Evolutionary conservation across 2,888 invertebrate genomes (phyloP).

Genomic region (Hirudinaria manillensis): DNA sequence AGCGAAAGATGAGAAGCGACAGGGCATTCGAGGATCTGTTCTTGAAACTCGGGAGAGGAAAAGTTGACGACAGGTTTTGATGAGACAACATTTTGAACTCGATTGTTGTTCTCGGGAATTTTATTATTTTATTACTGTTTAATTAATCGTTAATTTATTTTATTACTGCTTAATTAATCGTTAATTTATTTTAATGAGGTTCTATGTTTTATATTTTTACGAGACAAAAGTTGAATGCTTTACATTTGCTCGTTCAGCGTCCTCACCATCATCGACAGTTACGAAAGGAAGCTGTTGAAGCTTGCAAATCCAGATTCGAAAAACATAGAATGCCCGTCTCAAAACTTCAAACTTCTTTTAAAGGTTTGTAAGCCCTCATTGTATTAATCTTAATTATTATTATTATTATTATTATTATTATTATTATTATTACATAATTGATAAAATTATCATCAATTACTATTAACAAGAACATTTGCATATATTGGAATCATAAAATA

Average conservation of each 20-base stretch:
- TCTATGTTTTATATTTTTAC: too few relatives aligned
- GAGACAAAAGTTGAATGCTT: too few relatives aligned
- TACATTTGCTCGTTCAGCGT: background rate
- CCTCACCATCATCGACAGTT: background rate
- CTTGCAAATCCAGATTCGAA: background rate
- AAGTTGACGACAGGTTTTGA: constrained; percentile 7
- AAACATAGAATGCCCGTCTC: background rate
- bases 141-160: too few relatives aligned
- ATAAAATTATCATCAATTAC: too few relatives aligned
- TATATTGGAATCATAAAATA: too few relatives aligned
- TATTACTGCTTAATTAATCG: too few relatives aligned
- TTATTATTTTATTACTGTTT: too few relatives aligned
- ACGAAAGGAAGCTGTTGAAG: constrained; percentile 15
- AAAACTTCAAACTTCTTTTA: background rate
- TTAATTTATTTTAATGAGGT: too few relatives aligned
- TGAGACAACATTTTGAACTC: background rate
- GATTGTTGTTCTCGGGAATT: too few relatives aligned
- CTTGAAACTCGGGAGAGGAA: constrained; percentile 1
- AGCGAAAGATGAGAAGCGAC: background rate
- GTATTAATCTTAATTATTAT: background rate
- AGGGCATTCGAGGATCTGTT: background rate
- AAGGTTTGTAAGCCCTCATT: background rate
- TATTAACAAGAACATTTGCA: too few relatives aligned
- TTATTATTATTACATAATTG: constrained; percentile 1
- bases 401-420: background rate